Base-by-base conservation (phyloP, 2,797 vertebrate species). In the Staurois parvus region DNA sequence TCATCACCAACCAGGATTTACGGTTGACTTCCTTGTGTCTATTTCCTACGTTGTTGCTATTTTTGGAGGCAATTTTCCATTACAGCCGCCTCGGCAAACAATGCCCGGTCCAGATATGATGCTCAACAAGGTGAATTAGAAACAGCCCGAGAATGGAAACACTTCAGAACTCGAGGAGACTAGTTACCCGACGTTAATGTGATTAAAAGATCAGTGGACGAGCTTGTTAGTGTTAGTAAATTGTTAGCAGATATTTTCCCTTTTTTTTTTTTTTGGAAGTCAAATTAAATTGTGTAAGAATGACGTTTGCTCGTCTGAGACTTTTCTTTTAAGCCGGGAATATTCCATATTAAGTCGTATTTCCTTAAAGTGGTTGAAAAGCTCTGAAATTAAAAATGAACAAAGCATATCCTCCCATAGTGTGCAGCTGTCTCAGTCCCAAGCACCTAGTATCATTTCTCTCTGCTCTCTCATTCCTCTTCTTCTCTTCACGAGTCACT, bases 41-140 rank as follows among this genome's bases (percentile, higher is more conserved):
- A 79, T 73, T 84, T 78, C 68, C 76, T n/a, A 19, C 30, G 17
- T 17, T 13, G 29, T 3, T 70, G 17, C 72, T 83, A 76, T 83
- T 84, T 72, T 64, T 62, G 67, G 48, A 84, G 12, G 32, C 48
- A 64, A 75, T 29, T 62, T 84, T 84, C 68, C 76, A 66, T 79
- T 15, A 29, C 37, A 37, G 7, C 72, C 19, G 19, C 34, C 24
- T 76, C 24, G 59, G 48, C 37, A 70, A 80, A 70, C 45, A 80
- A 52, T 29, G 28, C 37, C 45, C 28, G 24, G 37, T 78, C 67
- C n/a, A 2, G 32, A 19, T 12, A 7, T 59, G 42, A 73, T 26
- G 7, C 4, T 70, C 30, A 28, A 32, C 29, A 21, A 28, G 70
- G 42, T 28, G 40, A 74, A 56, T 42, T 62, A 56, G 32, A 64